Evolutionary conservation across 2,113 vertebrate genomes (phyloP), one percentile per base, ranked within the genome.

Genomic region (Protomyctophum bolini): DNA sequence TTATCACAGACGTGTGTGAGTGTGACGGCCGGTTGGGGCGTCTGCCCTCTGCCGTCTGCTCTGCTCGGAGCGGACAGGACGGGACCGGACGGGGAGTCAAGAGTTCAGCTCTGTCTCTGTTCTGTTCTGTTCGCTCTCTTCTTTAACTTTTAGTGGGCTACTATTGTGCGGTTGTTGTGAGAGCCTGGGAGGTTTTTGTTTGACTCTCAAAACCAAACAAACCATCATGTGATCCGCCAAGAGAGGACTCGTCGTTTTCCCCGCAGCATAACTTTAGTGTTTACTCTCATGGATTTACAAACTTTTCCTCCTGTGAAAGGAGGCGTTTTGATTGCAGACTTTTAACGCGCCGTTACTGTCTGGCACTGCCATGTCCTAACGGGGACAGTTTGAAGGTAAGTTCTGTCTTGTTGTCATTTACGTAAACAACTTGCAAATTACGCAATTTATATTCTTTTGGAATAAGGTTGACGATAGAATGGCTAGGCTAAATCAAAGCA

Each of bases 71-170:
- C 33, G 33, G 33, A 41, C 33, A 41, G 33, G 33, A 41, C 33
- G 33, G 33, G 33, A 33, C 33, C 2, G 33, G 33, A 33, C 33
- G 33, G 33, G 33, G 33, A 41, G 33, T 41, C 33, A 86, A 90
- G 83, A 91, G 91, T 93, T 92, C 89, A 91, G 33, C 33, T 76
- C 67, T 76, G 71, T 82, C 67, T 65, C 82, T 79, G 14, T 12
- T 63, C 71, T 75, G 63, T 78, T 65, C 49, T 58, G 45, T 49
- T 15, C 59, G 64, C 51, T 65, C 58, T 7, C 64, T 33, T 14
- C 10, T 41, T 6, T 41, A 41, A 41, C 33, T 41, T 41, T 41
- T 41, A 41, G 3, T 41, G 4, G 3, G 5, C 33, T 41, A 41
- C 21, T 21, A 21, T 21, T 21, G 21, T 41, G 33, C 33, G 33